Base-by-base conservation (phyloP, 2,888 invertebrate species). In the Xanthia togata region DNA sequence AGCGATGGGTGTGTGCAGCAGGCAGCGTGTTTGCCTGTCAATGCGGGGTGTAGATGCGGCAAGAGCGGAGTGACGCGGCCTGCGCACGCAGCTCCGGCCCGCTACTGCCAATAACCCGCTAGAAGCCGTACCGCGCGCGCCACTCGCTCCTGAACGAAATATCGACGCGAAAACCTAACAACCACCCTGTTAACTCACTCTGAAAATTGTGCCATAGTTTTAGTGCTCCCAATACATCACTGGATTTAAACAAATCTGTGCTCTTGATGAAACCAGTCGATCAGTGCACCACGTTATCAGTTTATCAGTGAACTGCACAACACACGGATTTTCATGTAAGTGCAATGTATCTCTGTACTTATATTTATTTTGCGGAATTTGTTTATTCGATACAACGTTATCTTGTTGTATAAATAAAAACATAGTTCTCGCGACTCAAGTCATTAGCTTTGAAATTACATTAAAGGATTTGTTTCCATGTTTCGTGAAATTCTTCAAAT, bases 71-170 rank as follows among this genome's bases (percentile, higher is more conserved):
- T 84, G 86, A 85, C 87, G 86, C 84, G 91, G 88, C 79, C 77
- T 92, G 93, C 93, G 94, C 94, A 92, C 93, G 93, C 93, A 92
- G 81, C 87, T 88, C 86, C 89, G 89, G 88, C 86, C 79, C 84
- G 84, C 90, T 73, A 87, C 87, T 89, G 92, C 95, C 94, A 94
- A 94, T 95, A 93, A 84, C 90, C 89, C 92, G 89, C 90, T 88
- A 91, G 91, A 86, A 91, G 90, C 87, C 90, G 90, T 86, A 90
- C 90, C 93, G 90, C 93, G 93, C 94, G 94, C 94, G 93, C 93
- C 92, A 87, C 89, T 85, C 88, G 89, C 88, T 84, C 89, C 84
- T 80, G 84, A 89, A 87, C 89, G 78, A 88, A 90, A 90, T 94
- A 94, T 95, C 93, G 95, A 95, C 94, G 93, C 92, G 90, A 89